Base-by-base conservation (phyloP, 2,888 invertebrate species). In the Philaethria dido region DNA sequence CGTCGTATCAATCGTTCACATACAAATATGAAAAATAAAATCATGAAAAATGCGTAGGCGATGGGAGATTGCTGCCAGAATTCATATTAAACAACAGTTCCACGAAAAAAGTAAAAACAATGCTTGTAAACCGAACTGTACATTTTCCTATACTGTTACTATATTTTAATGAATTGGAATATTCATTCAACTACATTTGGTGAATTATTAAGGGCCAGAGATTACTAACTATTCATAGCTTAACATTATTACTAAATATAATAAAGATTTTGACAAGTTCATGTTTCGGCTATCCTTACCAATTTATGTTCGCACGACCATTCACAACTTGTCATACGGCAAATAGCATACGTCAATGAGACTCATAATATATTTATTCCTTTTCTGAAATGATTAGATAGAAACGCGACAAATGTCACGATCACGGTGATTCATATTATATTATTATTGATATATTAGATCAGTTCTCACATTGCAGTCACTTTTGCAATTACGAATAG, bases 381-480 rank as follows among this genome's bases (percentile, higher is more conserved):
- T 66, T 60, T 61, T 62, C 11, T 66, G 20, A 69, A 66, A 69
- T 69, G 62, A 63, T 47, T 60, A 48, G 29, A 48, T 45, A 52
- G 54, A 52, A 55, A 47, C 9, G 33, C 61, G 67, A 64, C 45
- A 61, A 66, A 62, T 62, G 63, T 64, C 55, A 66, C 64, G 42
- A 62, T 22, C n/a, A 42, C 60, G 2, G 2, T 66, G 64, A 69
- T 29, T 69, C 69, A 69, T 25, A 42, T 57, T 42, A 57, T 39
- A 39, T 42, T 29, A 42, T 14, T 62, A 29, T 8, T 25, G 1
- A 16, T 16, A 14, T 42, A 44, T 1, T 14, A 14, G 48, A 48
- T 47, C 11, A 14, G 20, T 39, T 20, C 9, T 8, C 6, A 6
- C 48, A 22, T 48, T 13, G 36, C 36, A 18, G 6, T 13, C 20